Evolutionary conservation across 2,797 vertebrate genomes (phyloP), one percentile per base, ranked within the genome.

Genomic region (Crossoptilon crossoptilon): DNA sequence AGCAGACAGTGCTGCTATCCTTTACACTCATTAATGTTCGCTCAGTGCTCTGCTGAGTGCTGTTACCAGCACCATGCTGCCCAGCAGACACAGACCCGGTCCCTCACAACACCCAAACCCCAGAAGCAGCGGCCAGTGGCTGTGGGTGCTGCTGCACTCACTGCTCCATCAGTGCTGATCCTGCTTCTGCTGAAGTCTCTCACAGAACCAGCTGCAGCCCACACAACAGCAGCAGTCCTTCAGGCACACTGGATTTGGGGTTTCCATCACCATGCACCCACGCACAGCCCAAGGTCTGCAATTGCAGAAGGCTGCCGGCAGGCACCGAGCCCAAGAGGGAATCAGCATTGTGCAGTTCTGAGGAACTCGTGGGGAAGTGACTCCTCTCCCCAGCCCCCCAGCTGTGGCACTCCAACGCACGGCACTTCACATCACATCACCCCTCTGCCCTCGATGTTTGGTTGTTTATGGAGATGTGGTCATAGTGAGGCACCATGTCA

Each of bases 21-120:
- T 89, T 92, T 56, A 81, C 77, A 4, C 84, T 69, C 22, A 29
- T 91, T 90, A 84, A 93, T 72, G 92, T 91, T 95, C 90, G 86
- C 46, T 94, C 83, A 77, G 75, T 66, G 76, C 79, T 91, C 68
- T 0, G 0, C 48, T 89, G 63, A 92, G 77, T 86, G 49, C 76
- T 69, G 70, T 86, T 75, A 94, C 63, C 91, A 90, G 90, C 90
- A 78, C 82, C 3, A 2, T 1, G 66, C 66, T 35, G 80, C 87
- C 71, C 91, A 41, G 72, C 75, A 84, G 60, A 31, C 29, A 29
- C 29, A 31, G 16, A 31, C 11, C 49, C 26, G 3, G 8, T 9
- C 49, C 72, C 78, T 85, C 72, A 59, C 0, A 1, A 80, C 51
- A 55, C 69, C 72, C 72, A 79, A 83, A 93, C 63, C 84, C 69